Base-by-base conservation (phyloP, 2,797 vertebrate species). In the Tragelaphus eurycerus region DNA sequence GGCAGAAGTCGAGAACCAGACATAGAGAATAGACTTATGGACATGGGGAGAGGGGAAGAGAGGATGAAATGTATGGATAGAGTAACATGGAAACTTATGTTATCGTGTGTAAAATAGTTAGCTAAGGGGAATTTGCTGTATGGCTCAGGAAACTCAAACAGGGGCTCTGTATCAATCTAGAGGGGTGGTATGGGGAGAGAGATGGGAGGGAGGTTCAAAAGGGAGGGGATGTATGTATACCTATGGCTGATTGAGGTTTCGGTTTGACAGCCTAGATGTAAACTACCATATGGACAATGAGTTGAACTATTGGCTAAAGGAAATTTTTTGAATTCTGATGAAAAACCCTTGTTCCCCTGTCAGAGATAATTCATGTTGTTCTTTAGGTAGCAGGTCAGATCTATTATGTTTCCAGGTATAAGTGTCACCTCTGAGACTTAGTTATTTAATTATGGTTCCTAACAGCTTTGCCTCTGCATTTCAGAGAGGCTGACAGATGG, bases 361-460 rank as follows among this genome's bases (percentile, higher is more conserved):
- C 10, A 25, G 1, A n/a, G 62, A 71, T 15, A 52, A 83, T 7
- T 52, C 10, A 25, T 48, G 23, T 15, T 64, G 62, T 48, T 86
- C n/a, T 46, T 95, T 34, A 50, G 82, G 27, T 62, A 25, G 27
- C 50, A 67, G 0, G 0, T 31, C 81, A 90, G 67, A 71, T 95
- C 31, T 79, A 15, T 27, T 46, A 43, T 8, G 8, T 64, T 52
- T 81, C 29, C 25, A 76, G 89, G 76, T 52, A 92, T 48, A 38
- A 57, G 79, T 6, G 31, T n/a, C 27, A 64, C 93, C 96, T 95
- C 81, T 85, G 94, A 97, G 84, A 93, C 46, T 79, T 90, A 21
- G 1, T 71, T 83, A 93, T 95, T 90, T 60, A 89, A 93, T 96
- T 83, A 90, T 46, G 55, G 25, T 25, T 93, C 86, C 48, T 94